Evolutionary conservation across 2,113 vertebrate genomes (phyloP), one percentile per base, ranked within the genome.

Genomic region (Toxotes chatareus): DNA sequence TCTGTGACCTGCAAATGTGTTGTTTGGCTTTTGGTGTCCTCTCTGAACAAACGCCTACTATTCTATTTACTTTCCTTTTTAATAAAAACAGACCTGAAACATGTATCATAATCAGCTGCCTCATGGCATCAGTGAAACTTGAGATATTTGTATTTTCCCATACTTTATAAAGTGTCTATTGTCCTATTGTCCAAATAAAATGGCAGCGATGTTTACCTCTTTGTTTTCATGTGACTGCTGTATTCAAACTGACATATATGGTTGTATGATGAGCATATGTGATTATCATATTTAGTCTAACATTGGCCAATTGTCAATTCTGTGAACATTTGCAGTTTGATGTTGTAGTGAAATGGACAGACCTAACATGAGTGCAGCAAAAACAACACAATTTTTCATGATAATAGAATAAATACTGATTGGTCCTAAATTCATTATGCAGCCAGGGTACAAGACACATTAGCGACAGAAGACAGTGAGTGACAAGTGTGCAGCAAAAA

Each of bases 121-220:
- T 81, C 79, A 57, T 87, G 87, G 89, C 85, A 84, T 92, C 79
- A 79, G 85, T 92, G 87, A 93, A 92, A 91, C 85, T 88, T 93
- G 91, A 92, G 82, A 90, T 93, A 88, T 94, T 93, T 93, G 92
- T 94, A 93, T 79, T 93, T 94, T 91, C 84, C 87, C 86, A 88
- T 93, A 89, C 87, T 91, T 94, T 93, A 89, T 92, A 91, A 83
- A 78, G 83, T 91, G 88, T 91, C 80, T 88, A 63, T 83, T 85
- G 90, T 93, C 87, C 65, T 85, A 69, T 90, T 89, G 91, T 93
- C 88, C 82, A 89, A 95, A 95, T 95, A 95, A 95, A 95, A 90
- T 59, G 49, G 74, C 79, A 82, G 74, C 73, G 62, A 88, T 90
- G 88, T 93, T 76, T 73, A 84, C 0, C 27, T 32, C 13, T 57